A percentile compares a stretch with the other conserved stretches of the same genome.
Evolutionary conservation across 2,888 invertebrate genomes (phyloP).

Genomic region (Strigamia transsilvanica): DNA sequence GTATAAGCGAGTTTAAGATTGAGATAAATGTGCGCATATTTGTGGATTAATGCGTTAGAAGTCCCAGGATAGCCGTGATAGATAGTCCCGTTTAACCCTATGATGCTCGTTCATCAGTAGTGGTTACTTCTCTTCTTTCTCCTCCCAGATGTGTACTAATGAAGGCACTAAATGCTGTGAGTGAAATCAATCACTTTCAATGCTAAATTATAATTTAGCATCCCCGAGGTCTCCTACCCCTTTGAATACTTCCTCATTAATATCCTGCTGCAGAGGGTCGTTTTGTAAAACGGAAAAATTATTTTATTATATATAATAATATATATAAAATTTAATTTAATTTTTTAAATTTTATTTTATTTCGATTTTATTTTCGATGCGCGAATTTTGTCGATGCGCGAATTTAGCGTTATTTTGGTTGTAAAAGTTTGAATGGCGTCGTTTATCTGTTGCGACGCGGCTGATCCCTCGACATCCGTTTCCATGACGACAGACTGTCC

Average conservation of each 20-base stretch:
- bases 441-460: not conserved
- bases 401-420: too few species aligned
- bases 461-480: not conserved
- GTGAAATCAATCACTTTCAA: slow-evolving; percentile 17
- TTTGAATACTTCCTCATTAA: slow-evolving; percentile 14
- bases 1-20: slow-evolving; percentile 15
- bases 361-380: too few species aligned
- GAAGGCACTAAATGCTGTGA: slow-evolving; percentile 14
- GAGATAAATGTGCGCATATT: slow-evolving; percentile 7
- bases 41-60: slow-evolving; percentile 10
- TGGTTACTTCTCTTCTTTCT: slow-evolving; percentile 20
- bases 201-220: slow-evolving; percentile 20
- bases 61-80: slow-evolving; percentile 20
- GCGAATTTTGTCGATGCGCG: too few species aligned
- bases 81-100: slow-evolving; percentile 15
- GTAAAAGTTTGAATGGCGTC: too few species aligned
- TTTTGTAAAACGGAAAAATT: not conserved
- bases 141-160: slow-evolving; percentile 20
- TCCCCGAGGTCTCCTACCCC: slow-evolving; percentile 9
- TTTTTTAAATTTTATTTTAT: too few species aligned
- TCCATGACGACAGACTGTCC: slow-evolving; percentile 5
- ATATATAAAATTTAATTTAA: too few species aligned
- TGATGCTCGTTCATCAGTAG: slow-evolving; percentile 20
- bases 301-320: too few species aligned
- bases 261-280: not conserved